Conservation (phyloP, 2,888 invertebrate genomes). For the Molorchus minor region DNA sequence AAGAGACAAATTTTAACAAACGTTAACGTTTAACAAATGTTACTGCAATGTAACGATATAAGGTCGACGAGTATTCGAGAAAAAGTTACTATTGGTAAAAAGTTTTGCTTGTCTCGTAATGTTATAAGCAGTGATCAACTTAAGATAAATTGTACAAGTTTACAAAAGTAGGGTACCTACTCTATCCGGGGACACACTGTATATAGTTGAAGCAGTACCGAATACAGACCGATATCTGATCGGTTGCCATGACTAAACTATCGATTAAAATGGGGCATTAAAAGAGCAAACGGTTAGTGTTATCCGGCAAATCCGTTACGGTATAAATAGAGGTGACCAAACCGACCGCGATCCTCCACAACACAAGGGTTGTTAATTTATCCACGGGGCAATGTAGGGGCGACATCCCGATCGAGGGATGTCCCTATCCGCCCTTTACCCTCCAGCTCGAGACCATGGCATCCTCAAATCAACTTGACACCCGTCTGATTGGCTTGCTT, state of each 20-base stretch:
- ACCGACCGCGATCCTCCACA: slow-evolving; percentile 36
- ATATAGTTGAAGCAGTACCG: too few relatives aligned
- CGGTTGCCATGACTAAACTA: slow-evolving; percentile 6
- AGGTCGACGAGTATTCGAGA: too few relatives aligned
- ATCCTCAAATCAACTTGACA: slow-evolving; percentile 25
- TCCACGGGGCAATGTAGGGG: slow-evolving; percentile 30
- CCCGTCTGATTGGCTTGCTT: slow-evolving; percentile 35
- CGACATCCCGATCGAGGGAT: neutral
- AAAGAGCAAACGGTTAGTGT: slow-evolving; percentile 17
- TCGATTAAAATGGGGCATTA: slow-evolving; percentile 7
- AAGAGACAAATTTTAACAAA: too few relatives aligned
- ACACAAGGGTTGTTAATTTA: slow-evolving; percentile 38
- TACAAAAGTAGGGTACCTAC: too few relatives aligned
- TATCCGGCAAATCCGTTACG: slow-evolving; percentile 19
- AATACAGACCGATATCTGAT: neutral
- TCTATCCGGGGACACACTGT: too few relatives aligned
- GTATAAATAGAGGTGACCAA: slow-evolving; percentile 33
- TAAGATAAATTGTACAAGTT: too few relatives aligned
- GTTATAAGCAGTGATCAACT: too few relatives aligned
- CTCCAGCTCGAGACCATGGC: neutral
- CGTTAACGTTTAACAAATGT: too few relatives aligned
- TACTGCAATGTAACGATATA: too few relatives aligned
- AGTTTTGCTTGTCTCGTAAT: too few relatives aligned
- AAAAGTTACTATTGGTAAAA: too few relatives aligned
- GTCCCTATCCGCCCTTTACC: slow-evolving; percentile 1